Evolutionary conservation across 1,140 invertebrate species (phyloP), one percentile per base, ranked within the genome.

Genomic region (Pomacea maculata): DNA sequence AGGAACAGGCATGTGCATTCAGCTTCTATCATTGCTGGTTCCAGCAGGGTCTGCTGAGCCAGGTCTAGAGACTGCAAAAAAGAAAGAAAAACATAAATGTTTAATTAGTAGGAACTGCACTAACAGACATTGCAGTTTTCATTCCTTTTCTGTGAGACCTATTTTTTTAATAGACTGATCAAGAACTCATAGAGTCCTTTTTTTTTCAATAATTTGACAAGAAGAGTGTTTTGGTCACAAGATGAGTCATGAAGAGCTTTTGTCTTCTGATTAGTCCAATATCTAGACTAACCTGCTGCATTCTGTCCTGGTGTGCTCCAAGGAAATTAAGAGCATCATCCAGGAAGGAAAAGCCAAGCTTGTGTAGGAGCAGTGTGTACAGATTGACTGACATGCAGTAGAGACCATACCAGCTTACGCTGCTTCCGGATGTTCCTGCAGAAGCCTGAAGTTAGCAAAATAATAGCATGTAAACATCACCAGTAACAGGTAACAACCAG

Each of bases 281-380:
- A 6, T 61, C 11, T 11, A 67, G 7, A 79, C 75, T 68, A 67
- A 87, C 86, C 88, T 88, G 85, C 72, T 88, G 85, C 77, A 91
- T 80, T 57, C 89, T 83, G 55, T 91, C 91, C 79, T 91, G 88
- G 76, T 91, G 90, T 74, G 88, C 87, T 10, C 90, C 91, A 21
- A 90, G 84, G 81, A 92, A 90, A 83, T 90, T 89, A 67, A 91
- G 86, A 67, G 89, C 87, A 82, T 91, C 90, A 79, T 91, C 87
- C n/a, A 92, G 85, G 83, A 92, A 92, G n/a, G 86, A 88, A 83
- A 88, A 89, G 29, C 86, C 85, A 11, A 91, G 82, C 9, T 86
- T 86, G 5, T 81, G 72, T 67, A 92, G 85, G 81, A 91, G 79
- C 17, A 83, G 82, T 6, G 89, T 81, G 64, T 90, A 87, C 29